Base-by-base conservation (phyloP, 64 coral and sea anemone species). In the Catalaphyllia jardinei region DNA sequence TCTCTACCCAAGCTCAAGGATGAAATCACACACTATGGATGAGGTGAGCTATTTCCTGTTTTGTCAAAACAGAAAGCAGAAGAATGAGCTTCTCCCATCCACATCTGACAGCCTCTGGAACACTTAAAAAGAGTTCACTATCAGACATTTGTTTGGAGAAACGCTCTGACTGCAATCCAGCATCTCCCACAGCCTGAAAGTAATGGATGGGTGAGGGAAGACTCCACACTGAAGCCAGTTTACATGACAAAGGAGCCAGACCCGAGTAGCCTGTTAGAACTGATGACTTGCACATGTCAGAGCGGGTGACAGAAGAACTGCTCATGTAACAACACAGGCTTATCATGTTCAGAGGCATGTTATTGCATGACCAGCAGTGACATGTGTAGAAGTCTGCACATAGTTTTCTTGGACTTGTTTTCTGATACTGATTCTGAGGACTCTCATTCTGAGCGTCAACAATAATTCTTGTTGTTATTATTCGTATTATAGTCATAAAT, bases 311-410 rank as follows among this genome's bases (percentile, higher is more conserved):
- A 39, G 38, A 39, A 4, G 2, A 83, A 72, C 28, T 90, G 77
- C 79, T 82, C 60, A 46, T 81, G 89, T 72, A 74, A 84, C 39
- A 91, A 91, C 52, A 79, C 78, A 74, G 67, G 50, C 54, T 67
- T 91, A 46, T 50, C 61, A 22, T 91, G 89, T 73, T 74, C 89
- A 52, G 89, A 91, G 28, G 59, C 77, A 49, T 90, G 76, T 81
- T 83, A 59, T 62, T 83, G 80, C 50, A 86, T 86, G 62, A 10
- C 60, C 60, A 62, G 60, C 60, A 62, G 19, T 19, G 60, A 19
- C 60, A 62, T 62, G 60, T 62, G 60, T 16, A 62, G 60, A 62
- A 62, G 12, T 62, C 60, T 0, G 19, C 60, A 62, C 19, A 19
- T 2, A 39, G 38, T 39, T 39, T 4, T 39, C 38, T 39, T 39